These are phyloP conservation scores for Tretioscincus oriximinensis DNA, from an alignment of 2,113 vertebrate genomes.

Conservation along the genomic window DNA sequence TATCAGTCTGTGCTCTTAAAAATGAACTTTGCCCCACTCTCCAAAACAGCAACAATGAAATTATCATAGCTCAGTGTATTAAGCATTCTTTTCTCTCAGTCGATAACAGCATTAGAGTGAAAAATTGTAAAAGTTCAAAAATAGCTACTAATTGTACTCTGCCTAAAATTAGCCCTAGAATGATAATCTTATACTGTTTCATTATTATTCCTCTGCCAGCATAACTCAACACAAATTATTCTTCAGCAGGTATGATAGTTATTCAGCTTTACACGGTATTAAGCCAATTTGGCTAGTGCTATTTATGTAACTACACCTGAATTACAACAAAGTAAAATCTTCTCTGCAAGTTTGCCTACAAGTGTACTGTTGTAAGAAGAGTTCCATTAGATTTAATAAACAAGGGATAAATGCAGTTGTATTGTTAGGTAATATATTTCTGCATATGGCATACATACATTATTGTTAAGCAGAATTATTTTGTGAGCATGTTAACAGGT, in stretches of 20 bases:
- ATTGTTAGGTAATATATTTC: neutral
- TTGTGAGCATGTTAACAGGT: no score
- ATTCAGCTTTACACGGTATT: neutral
- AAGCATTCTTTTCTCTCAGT: neutral
- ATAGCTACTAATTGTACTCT: neutral
- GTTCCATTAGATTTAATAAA: neutral
- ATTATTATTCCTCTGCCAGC: neutral
- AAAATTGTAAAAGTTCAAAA: neutral
- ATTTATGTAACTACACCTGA: neutral
- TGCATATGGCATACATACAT: no score
- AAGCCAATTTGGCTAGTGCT: neutral
- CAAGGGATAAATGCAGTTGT: no score
- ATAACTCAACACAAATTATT: neutral
- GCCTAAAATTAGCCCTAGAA: neutral
- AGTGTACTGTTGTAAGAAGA: neutral
- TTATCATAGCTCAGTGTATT: neutral
- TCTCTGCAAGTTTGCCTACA: no score
- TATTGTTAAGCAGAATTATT: no score
- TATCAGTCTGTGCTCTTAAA: neutral
- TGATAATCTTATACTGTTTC: neutral
- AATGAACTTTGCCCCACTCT: no score
- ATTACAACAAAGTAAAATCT: neutral
- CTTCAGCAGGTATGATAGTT: neutral
- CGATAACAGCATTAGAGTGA: neutral
- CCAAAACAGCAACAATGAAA: neutral